These are phyloP conservation scores for Speoplatyrhinus poulsoni DNA, from an alignment of 2,113 vertebrate genomes.

Conservation along the genomic window DNA sequence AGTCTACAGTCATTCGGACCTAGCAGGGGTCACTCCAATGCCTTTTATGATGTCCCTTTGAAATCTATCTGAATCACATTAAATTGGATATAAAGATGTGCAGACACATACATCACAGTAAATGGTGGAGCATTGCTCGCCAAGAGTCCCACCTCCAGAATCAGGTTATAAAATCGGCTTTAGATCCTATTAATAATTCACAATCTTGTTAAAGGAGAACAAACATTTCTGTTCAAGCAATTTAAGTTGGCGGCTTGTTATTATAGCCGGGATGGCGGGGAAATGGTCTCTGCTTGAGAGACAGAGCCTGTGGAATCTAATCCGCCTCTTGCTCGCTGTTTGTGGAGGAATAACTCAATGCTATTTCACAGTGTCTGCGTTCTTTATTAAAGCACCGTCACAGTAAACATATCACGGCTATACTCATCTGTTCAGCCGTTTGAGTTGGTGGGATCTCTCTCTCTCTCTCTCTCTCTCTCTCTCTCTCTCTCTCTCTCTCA, in stretches of 20 bases:
- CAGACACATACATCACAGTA: constrained; percentile 83
- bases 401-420: constrained; percentile 67
- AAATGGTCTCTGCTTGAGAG: constrained; percentile 33
- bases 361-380: constrained; percentile 78
- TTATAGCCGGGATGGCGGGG: constrained; percentile 47
- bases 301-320: constrained; percentile 50
- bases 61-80: constrained; percentile 82
- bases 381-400: constrained; percentile 80
- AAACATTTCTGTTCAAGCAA: constrained; percentile 82
- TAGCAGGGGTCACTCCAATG: constrained; percentile 65
- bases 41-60: constrained; percentile 81
- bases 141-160: constrained; percentile 81
- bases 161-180: constrained; percentile 76
- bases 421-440: constrained; percentile 37
- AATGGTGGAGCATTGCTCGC: constrained; percentile 71
- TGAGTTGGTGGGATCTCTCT: constrained; percentile 21
- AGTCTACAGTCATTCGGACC: constrained; percentile 42
- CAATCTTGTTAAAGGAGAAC: constrained; percentile 82
- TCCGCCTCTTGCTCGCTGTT: constrained; percentile 48
- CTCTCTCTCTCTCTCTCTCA: neutral
- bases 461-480: neutral
- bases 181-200: constrained; percentile 84
- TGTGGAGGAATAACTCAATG: constrained; percentile 69
- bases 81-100: constrained; percentile 81
- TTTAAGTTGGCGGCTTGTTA: constrained; percentile 75